Evolutionary conservation across 2,113 vertebrate species (phyloP), one percentile per base, ranked within the genome.

Genomic region (Theristicus caerulescens): DNA sequence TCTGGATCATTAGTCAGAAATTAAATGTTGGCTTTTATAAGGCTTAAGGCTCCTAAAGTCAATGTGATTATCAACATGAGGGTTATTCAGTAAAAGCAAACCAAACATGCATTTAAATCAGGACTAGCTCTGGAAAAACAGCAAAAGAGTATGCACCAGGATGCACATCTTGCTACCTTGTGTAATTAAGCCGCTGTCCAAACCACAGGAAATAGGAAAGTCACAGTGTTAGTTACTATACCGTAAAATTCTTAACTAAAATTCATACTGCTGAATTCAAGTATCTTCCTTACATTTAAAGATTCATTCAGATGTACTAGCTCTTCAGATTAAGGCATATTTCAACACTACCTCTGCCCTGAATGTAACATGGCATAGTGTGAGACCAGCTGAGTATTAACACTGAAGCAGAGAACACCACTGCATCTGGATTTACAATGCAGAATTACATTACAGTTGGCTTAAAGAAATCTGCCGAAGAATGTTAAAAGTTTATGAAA

Each of bases 101-200:
- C 1, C 15, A 78, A 77, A 51, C 3, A 40, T 16, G 32, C 29
- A 80, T 38, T 85, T 74, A 64, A 54, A 76, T 21, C 27, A 67
- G 7, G 32, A 76, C 32, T 58, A 29, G 11, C 22, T 67, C 47
- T 85, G 34, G 52, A 83, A 77, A 87, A 87, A 29, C 29, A 82
- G 32, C 2, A 29, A 36, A 69, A 58, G 14, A 61, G 8, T 14
- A 26, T 67, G n/a, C 20, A 69, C 42, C 13, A 34, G n/a, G 27
- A 47, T 40, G 29, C 4, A 5, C 40, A 57, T 38, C 49, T 70
- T 0, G 0, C 62, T 57, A 52, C 13, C 31, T 76, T 44, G 5
- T n/a, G 34, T 49, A 67, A 44, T 55, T 72, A 61, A 72, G 11
- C 31, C 76, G 44, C 62, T 52, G 26, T 29, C 32, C 42, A 69